These are phyloP conservation scores for Nephrotoma appendiculata DNA, from an alignment of 2,888 invertebrate genomes.

Conservation along the genomic window DNA sequence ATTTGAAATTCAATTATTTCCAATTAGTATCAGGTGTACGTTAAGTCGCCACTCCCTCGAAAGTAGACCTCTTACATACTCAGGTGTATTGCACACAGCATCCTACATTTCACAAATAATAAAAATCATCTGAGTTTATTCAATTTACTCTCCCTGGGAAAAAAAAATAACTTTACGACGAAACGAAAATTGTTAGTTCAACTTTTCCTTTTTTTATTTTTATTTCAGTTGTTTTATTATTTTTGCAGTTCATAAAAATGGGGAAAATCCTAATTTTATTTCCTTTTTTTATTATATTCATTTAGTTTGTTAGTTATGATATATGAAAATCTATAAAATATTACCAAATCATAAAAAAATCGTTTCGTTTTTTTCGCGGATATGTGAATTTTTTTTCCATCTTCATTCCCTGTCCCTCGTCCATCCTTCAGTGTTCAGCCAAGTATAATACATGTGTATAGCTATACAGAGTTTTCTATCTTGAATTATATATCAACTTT, in stretches of 20 bases:
- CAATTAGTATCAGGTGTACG: too few species aligned
- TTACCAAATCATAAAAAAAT: not conserved
- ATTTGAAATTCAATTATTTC: too few species aligned
- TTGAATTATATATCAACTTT: not conserved
- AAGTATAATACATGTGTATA: not conserved
- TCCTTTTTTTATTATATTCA: not conserved
- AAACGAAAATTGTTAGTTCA: not conserved
- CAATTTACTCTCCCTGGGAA: not conserved
- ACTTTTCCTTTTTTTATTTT: not conserved
- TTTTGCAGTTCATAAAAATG: not conserved
- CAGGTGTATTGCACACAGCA: not conserved
- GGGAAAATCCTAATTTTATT: not conserved
- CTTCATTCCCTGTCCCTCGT: not conserved
- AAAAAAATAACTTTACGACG: not conserved
- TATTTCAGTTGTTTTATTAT: not conserved
- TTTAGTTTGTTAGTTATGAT: not conserved
- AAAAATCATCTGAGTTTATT: not conserved
- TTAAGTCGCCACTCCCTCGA: too few species aligned
- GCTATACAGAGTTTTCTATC: not conserved
- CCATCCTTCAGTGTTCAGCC: not conserved
- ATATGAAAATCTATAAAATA: not conserved
- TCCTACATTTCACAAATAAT: not conserved
- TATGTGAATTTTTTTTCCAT: not conserved
- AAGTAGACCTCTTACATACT: too few species aligned
- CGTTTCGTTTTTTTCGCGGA: not conserved